Percentiles rank a stretch among this genome's conserved stretches.
Evolutionary conservation across 2,888 invertebrate species (phyloP).

Genomic region (Anorthoa munda): DNA sequence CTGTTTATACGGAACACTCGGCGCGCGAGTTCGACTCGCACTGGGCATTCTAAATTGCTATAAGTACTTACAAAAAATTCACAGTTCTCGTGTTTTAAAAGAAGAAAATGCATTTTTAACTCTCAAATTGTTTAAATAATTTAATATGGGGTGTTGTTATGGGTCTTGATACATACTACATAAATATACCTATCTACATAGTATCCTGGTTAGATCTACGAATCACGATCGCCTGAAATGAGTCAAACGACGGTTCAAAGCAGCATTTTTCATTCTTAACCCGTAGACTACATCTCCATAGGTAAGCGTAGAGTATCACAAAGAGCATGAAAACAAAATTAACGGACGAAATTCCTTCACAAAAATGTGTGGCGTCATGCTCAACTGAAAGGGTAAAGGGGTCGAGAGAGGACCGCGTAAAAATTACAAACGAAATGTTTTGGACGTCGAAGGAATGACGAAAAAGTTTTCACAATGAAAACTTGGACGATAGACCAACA

Average conservation of each 20-base stretch:
- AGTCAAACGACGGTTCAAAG: too few species aligned
- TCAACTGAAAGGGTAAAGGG: conserved; percentile 31
- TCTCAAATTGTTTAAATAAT: conserved; percentile 1
- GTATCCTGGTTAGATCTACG: neutral
- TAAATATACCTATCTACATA: neutral
- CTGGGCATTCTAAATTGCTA: neutral
- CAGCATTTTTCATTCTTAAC: neutral
- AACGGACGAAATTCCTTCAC: conserved; percentile 25
- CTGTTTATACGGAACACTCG: too few species aligned
- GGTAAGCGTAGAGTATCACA: neutral
- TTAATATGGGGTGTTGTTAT: neutral
- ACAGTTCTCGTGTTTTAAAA: neutral
- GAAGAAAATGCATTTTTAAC: too few species aligned
- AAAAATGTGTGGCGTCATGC: conserved; percentile 51
- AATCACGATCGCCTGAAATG: neutral
- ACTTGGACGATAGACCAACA: conserved; percentile 20
- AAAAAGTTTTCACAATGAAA: conserved; percentile 56
- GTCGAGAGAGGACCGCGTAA: conserved; percentile 19
- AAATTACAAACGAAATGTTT: conserved; percentile 54
- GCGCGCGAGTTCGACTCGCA: too few species aligned
- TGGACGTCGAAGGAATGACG: conserved; percentile 39
- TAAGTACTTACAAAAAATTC: neutral
- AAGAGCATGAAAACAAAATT: conserved; percentile 30
- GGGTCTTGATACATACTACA: too few species aligned
- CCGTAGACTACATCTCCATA: neutral